Evolutionary conservation across 2,113 vertebrate species (phyloP), one percentile per base, ranked within the genome.

Genomic region (Misgurnus anguillicaudatus): DNA sequence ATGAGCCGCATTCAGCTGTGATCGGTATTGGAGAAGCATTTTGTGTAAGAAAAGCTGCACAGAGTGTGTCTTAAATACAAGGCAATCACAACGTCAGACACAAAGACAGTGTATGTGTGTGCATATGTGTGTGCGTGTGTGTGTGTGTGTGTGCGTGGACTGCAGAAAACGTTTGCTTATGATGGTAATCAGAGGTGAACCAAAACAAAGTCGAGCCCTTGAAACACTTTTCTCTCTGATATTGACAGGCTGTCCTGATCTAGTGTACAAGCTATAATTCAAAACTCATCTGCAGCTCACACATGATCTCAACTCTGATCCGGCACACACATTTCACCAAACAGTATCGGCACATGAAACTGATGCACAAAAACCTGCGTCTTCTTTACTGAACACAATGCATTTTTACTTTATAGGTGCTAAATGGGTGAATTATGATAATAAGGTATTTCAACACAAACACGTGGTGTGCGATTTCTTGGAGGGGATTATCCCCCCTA

Each of bases 11-110:
- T 89, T 91, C 86, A 87, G 86, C 91, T 91, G 90, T 90, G 91
- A 93, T 92, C 89, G 90, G 87, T 92, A 93, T 93, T 93, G 92
- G 91, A 94, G 92, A 93, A 91, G 88, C 88, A 89, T 90, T 91
- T 92, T 90, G 91, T 89, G 87, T 87, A 90, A 90, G 87, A 88
- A 87, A 89, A 89, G 85, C 89, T 64, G 90, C 88, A 89, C 86
- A 88, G 90, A 91, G 91, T 84, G 85, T 87, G 86, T 89, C 88
- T 89, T 92, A 93, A 91, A 93, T 93, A 91, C 89, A 89, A 92
- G 90, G 90, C 90, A 92, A 93, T 91, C 89, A 91, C 82, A 77
- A 85, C 86, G 85, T 87, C 85, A 80, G 86, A 88, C 85, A 85
- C 80, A 77, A 84, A 90, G 88, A 85, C 82, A 88, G 36, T 24